Percentiles rank a stretch among this genome's conserved stretches.
Evolutionary conservation across 2,888 invertebrate genomes (phyloP).

Genomic region (Eristalis pertinax): DNA sequence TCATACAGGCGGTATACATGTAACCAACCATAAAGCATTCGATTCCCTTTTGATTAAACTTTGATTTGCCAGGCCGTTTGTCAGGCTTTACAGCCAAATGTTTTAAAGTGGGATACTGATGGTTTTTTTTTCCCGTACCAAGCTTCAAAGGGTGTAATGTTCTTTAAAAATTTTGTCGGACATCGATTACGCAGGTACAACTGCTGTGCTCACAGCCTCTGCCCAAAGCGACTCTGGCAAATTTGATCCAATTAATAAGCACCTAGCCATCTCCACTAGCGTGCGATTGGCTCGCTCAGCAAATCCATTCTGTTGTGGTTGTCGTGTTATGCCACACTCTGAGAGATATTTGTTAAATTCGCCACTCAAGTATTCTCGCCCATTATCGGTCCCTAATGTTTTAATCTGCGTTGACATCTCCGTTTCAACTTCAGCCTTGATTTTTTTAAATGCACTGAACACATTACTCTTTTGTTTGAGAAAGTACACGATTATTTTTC

Average conservation of each 20-base stretch:
- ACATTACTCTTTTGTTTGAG: neutral
- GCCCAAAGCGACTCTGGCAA: constrained; percentile 8
- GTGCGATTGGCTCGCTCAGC: neutral
- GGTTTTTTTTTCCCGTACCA: too few relatives aligned
- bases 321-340: too few relatives aligned
- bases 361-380: too few relatives aligned
- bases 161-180: too few relatives aligned
- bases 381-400: too few relatives aligned
- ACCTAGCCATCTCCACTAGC: neutral
- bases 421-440: too few relatives aligned
- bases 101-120: too few relatives aligned
- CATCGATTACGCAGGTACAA: neutral
- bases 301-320: neutral
- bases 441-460: neutral
- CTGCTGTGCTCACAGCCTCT: neutral
- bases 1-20: constrained; percentile 15
- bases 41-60: too few relatives aligned
- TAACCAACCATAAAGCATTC: neutral
- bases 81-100: too few relatives aligned
- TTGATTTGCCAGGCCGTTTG: neutral
- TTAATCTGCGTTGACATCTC: too few relatives aligned
- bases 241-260: neutral
- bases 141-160: too few relatives aligned
- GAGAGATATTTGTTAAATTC: neutral
- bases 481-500: constrained; percentile 4